Percentiles rank a stretch among this genome's conserved stretches.
phyloP scores from a whole-genome alignment of 2,113 vertebrate species.

The Myotis lucifugus region DNA sequence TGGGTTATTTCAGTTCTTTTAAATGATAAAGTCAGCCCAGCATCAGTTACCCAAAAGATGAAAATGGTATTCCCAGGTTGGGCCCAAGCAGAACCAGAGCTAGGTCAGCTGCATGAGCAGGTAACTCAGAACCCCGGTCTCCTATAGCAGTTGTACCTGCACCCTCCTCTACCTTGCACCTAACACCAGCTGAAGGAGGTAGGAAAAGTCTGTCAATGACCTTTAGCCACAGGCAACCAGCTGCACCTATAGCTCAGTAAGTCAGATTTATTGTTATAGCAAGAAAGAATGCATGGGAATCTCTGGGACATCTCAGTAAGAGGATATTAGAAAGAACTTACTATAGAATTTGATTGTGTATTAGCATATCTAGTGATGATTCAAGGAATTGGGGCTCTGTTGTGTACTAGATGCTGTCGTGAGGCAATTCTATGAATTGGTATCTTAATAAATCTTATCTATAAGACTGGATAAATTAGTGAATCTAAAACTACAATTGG shows the following conservation, averaged over 20 bases:
- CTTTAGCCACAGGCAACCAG: background rate
- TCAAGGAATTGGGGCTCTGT: background rate
- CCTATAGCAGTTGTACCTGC: background rate
- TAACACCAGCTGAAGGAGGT: background rate
- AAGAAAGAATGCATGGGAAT: background rate
- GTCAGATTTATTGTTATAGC: background rate
- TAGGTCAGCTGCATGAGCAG: background rate
- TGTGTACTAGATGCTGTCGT: background rate
- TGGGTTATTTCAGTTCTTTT: background rate
- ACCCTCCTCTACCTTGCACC: background rate
- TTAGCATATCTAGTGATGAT: background rate
- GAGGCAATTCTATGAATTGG: background rate
- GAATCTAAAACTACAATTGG: background rate
- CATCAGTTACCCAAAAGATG: background rate
- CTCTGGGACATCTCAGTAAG: background rate
- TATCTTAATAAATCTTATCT: background rate
- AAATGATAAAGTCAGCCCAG: background rate
- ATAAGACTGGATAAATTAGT: background rate
- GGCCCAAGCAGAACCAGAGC: background rate
- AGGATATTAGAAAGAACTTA: background rate
- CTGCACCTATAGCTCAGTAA: background rate
- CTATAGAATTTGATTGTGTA: background rate
- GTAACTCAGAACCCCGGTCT: background rate
- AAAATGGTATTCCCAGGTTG: background rate
- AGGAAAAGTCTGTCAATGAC: background rate